phyloP scores from a whole-genome alignment of 1,140 invertebrate species.

The Drosophila repletoides region DNA sequence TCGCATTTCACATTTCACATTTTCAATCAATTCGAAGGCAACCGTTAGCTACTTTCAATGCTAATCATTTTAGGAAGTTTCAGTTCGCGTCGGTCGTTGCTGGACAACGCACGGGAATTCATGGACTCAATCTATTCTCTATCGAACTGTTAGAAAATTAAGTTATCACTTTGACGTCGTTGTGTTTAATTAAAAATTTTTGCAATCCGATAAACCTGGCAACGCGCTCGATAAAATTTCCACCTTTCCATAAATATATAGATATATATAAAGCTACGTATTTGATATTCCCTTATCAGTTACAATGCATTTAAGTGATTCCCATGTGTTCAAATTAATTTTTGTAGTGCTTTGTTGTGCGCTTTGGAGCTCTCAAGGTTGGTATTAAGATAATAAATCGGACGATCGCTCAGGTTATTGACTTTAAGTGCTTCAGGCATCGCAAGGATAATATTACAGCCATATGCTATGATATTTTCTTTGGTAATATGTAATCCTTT shows the following conservation, averaged over 20 bases:
- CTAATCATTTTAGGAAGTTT: conserved; percentile 44
- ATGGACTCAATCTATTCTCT: conserved; percentile 13
- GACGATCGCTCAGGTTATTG: conserved; percentile 12
- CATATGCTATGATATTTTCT: no score
- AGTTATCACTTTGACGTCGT: not conserved
- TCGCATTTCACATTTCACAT: conserved; percentile 46
- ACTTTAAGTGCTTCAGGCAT: not conserved
- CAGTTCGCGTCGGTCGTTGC: conserved; percentile 67
- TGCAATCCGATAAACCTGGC: conserved; percentile 35
- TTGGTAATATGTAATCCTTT: no score
- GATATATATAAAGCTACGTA: not conserved
- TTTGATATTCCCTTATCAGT: conserved; percentile 1
- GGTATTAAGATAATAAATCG: conserved; percentile 25
- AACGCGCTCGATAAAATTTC: conserved; percentile 31
- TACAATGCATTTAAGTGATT: conserved; percentile 43
- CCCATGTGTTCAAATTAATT: conserved; percentile 21
- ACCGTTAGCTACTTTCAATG: conserved; percentile 48
- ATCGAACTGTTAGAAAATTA: not conserved
- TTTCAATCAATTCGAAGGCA: conserved; percentile 57
- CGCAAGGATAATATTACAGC: no score
- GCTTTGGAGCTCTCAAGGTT: conserved; percentile 46
- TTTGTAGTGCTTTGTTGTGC: conserved; percentile 24
- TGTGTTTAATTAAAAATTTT: conserved; percentile 53
- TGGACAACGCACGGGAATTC: conserved; percentile 61
- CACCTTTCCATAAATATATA: not conserved